Base-by-base conservation (phyloP, 1,140 invertebrate species). In the Pomacea maculata region DNA sequence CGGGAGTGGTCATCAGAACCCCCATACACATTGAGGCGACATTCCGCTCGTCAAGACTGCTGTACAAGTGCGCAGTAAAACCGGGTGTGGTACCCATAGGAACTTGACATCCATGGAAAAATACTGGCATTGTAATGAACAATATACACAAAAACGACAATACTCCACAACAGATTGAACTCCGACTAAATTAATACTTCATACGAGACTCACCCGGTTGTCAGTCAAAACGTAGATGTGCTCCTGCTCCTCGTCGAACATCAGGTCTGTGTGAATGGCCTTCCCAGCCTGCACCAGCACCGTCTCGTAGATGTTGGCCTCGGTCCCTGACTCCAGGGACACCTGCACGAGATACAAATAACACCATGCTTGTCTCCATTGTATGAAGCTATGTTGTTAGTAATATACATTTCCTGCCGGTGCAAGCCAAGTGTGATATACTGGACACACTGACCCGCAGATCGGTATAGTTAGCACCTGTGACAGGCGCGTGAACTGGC, bases 151-250 rank as follows among this genome's bases (percentile, higher is more conserved):
- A 25, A 65, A 65, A 65, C 17, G n/a, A 65, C 7, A 65, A 65
- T n/a, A 2, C 64, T 19, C 17, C 10, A 19, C 14, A 57, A 61
- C 15, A 57, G 25, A 75, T 25, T 8, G 15, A 12, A 10, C 14
- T 61, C 45, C 14, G 54, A 21, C 1, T 14, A 45, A 14, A 75
- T 9, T 15, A 19, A 21, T 15, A 61, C 25, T 75, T 75, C 25
- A 17, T 17, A 75, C 34, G 34, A 45, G 34, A 67, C 90, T 89
- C 91, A 96, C 95, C 93, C 95, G 96, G 88, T 94, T 94, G 87
- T 96, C 94, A 52, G 97, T 98, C 95, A 98, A 96, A 1, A 97
- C 96, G 90, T 98, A 99, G 73, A 99, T 94, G 92, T 98, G 96
- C 93, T 96, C 95, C 64, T 88, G 82, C 45, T 94, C 93, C 83